Percentiles rank a stretch among this genome's conserved stretches.
phyloP scores from a whole-genome alignment of 2,797 vertebrate species.

The Danio kyathit region DNA sequence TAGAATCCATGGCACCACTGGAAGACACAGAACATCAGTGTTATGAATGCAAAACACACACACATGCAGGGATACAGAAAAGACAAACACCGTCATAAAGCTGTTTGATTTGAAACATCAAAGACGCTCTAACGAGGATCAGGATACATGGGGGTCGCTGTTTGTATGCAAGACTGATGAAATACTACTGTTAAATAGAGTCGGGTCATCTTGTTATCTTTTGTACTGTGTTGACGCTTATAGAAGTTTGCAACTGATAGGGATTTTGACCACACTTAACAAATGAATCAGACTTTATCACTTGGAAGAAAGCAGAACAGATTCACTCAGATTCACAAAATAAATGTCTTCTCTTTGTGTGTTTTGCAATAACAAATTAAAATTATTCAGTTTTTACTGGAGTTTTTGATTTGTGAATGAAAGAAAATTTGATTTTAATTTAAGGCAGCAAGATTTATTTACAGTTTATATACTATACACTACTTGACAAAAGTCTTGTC shows the following conservation, averaged over 20 bases:
- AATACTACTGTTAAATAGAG: not conserved
- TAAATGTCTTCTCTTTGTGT: not conserved
- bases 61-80: constrained; percentile 40
- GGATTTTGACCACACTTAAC: not conserved
- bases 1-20: constrained; percentile 99
- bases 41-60: constrained; percentile 43
- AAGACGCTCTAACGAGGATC: constrained; percentile 34
- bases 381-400: no score
- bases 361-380: not conserved
- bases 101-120: not conserved
- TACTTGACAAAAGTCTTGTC: no score
- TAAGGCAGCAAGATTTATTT: no score
- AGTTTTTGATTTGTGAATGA: not conserved
- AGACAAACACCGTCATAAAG: not conserved
- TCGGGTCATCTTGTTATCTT: not conserved
- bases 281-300: not conserved
- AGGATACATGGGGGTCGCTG: constrained; percentile 48
- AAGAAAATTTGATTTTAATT: not conserved
- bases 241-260: not conserved
- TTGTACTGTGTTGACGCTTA: constrained; percentile 6
- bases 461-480: no score
- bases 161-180: constrained; percentile 27
- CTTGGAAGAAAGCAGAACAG: not conserved
- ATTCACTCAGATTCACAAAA: not conserved
- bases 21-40: constrained; percentile 54